These are phyloP conservation scores for Leptinotarsa defecta DNA, from an alignment of 1,140 invertebrate species.

Conservation along the genomic window DNA sequence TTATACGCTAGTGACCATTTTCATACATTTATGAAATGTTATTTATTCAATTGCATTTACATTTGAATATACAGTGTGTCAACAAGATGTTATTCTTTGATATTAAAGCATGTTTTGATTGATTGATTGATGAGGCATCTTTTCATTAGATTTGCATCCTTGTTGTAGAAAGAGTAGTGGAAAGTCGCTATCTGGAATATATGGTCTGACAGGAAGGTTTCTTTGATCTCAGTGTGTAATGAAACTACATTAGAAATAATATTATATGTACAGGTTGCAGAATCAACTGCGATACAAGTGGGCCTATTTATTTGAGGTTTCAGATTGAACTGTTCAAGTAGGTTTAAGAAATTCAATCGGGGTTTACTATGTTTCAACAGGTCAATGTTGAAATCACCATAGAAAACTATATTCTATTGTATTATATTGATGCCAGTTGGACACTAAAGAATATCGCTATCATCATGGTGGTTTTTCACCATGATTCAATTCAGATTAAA, in stretches of 20 bases:
- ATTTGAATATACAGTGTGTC: no score
- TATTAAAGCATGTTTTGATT: no score
- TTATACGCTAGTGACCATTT: no score
- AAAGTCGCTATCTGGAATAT: neutral
- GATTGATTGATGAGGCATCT: no score
- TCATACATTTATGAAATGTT: no score
- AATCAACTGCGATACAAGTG: neutral
- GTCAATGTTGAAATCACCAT: neutral
- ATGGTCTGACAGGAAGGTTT: neutral
- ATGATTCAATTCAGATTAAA: no score
- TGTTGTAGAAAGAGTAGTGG: neutral
- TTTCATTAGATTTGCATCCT: no score
- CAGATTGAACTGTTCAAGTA: neutral
- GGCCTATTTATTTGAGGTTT: neutral
- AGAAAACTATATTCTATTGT: neutral
- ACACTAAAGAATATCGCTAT: no score
- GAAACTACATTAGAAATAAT: neutral
- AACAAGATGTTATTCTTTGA: no score
- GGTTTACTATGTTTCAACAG: neutral
- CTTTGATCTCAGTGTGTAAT: neutral
- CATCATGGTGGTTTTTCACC: no score
- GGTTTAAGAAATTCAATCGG: neutral
- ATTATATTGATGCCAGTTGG: no score
- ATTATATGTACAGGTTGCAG: neutral
- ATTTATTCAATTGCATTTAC: no score